Conservation (phyloP, 2,888 invertebrate species). For the Leuctra nigra region DNA sequence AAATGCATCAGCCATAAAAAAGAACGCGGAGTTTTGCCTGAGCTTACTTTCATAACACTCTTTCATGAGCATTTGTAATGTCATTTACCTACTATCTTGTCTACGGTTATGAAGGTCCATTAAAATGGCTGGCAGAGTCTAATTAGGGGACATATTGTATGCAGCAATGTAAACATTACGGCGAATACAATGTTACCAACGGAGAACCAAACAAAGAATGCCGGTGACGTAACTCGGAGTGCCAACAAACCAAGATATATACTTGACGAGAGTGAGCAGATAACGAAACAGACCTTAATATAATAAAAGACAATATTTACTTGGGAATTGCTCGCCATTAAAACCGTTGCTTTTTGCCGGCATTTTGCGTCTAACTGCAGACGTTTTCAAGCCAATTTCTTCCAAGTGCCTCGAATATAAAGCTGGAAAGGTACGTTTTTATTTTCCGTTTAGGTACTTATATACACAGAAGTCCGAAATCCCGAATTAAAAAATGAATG, state of each 20-base stretch:
- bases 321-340: too few species aligned
- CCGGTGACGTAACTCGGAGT: neutral
- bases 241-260: neutral
- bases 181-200: neutral
- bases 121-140: constrained; percentile 3
- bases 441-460: too few species aligned
- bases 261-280: neutral
- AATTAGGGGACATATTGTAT: neutral
- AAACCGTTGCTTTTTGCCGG: too few species aligned
- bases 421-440: too few species aligned
- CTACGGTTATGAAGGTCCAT: constrained; percentile 12
- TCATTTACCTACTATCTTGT: constrained; percentile 15
- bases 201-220: neutral
- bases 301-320: constrained; percentile 11
- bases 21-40: too few species aligned
- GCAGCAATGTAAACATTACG: neutral
- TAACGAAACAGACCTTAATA: constrained; percentile 8
- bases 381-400: too few species aligned
- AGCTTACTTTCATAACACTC: too few species aligned
- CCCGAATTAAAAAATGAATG: too few species aligned
- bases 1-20: too few species aligned
- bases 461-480: too few species aligned
- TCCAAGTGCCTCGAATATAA: too few species aligned
- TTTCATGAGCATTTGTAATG: constrained; percentile 8
- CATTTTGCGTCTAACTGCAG: too few species aligned